Conservation (phyloP, 2,113 vertebrate genomes). For the Hippolais icterina region DNA sequence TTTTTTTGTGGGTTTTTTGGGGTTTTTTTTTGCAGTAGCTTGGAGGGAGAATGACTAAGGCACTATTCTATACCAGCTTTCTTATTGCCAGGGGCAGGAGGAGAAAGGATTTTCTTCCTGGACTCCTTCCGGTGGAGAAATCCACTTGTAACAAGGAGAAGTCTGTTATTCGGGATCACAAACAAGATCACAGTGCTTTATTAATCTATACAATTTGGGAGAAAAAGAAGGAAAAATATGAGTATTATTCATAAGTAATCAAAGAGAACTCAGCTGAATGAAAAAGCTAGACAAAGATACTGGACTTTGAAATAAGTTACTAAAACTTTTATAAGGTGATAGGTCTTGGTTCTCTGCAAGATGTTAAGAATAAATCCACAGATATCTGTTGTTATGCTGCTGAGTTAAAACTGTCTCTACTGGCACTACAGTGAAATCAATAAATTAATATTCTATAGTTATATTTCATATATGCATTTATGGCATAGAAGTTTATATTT, state of each 20-base stretch:
- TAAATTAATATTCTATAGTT: background rate
- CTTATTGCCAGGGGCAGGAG: too few relatives aligned
- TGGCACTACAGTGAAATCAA: background rate
- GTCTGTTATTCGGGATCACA: background rate
- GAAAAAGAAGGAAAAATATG: fast-evolving
- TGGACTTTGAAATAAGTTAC: background rate
- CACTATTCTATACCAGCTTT: background rate
- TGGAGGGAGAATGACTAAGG: background rate
- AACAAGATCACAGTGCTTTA: background rate
- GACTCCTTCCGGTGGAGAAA: background rate
- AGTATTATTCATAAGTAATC: background rate
- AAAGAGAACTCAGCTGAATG: background rate
- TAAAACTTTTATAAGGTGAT: background rate
- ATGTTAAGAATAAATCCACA: background rate
- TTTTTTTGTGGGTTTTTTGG: too few relatives aligned
- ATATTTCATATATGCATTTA: too few relatives aligned
- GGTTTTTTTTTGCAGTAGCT: background rate
- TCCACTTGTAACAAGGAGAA: background rate
- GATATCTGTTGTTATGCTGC: background rate
- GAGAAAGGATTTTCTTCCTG: background rate
- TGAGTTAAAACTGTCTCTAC: background rate
- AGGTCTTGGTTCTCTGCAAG: background rate
- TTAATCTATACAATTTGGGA: background rate
- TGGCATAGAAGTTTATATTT: background rate
- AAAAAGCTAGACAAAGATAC: background rate